phyloP scores from a whole-genome alignment of 1,140 invertebrate species.

The Diorhabda carinulata region DNA sequence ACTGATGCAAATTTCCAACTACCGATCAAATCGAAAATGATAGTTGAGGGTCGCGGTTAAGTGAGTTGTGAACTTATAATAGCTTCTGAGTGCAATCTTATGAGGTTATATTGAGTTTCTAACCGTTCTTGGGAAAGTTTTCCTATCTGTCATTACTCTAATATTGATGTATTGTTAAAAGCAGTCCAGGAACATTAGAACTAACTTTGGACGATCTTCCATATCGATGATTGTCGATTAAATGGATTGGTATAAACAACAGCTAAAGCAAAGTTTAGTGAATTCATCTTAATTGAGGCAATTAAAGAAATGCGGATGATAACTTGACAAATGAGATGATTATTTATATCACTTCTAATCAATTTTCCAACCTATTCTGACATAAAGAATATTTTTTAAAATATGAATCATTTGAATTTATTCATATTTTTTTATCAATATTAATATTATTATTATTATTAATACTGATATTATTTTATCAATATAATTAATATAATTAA shows the following conservation, averaged over 20 bases:
- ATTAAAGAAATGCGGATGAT: too few species aligned
- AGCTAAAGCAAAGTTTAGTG: too few species aligned
- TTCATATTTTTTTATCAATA: too few species aligned
- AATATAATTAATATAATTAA: too few species aligned
- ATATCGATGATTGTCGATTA: background rate
- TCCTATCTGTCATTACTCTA: background rate
- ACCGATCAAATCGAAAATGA: background rate
- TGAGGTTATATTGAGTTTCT: slow-evolving; percentile 2
- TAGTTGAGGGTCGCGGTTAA: background rate
- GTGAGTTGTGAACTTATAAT: slow-evolving; percentile 2
- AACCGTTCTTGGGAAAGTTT: slow-evolving; percentile 1
- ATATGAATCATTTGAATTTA: too few species aligned
- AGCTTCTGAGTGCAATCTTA: slow-evolving; percentile 1
- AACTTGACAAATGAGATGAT: too few species aligned
- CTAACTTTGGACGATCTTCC: background rate
- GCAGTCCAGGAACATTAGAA: background rate
- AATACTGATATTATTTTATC: too few species aligned
- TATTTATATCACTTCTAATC: too few species aligned
- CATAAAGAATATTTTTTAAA: too few species aligned
- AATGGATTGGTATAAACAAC: background rate
- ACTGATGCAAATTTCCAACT: background rate
- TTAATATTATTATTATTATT: too few species aligned
- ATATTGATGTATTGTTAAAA: slow-evolving; percentile 3
- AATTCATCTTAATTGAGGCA: too few species aligned
- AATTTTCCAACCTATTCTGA: too few species aligned